Base-by-base conservation (phyloP, 2,797 vertebrate genomes). In the Acrossocheilus wenchowensis region DNA sequence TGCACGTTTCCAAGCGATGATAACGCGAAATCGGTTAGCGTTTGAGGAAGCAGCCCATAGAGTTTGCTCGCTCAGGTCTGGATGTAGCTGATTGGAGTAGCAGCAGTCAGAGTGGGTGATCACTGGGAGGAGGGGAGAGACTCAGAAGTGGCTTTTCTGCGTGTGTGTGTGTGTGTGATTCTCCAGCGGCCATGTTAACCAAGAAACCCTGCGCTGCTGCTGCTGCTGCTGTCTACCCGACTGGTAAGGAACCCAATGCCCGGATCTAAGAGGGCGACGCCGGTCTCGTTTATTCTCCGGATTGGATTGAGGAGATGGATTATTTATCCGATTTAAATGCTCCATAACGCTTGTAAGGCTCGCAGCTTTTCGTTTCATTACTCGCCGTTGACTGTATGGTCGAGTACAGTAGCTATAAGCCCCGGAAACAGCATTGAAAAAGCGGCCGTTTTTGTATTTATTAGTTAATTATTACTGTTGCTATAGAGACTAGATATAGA, bases 161-260 rank as follows among this genome's bases (percentile, higher is more conserved):
- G 82, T 80, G 62, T 86, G 43, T 45, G 1, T 10, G 85, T 89
- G 73, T 86, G 89, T 87, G 87, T 81, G 87, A 89, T 91, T 92
- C 93, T 93, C 92, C 94, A 96, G 96, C 96, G 96, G 96, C 96
- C 96, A 97, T 97, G 96, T 97, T 97, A 96, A 94, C 95, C 93
- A 96, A 95, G 95, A 96, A 96, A 92, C 93, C 96, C 93, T 93
- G 92, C 84, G 91, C 95, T 91, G 93, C 93, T 85, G 93, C 95
- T 92, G 93, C 23, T 79, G 90, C 95, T 90, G 94, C 93, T 83
- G 93, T 94, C 85, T 92, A 93, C 92, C 94, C 95, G 48, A 92
- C 93, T 89, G 95, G 95, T 96, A 94, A 96, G 95, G 83, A 91
- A 73, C 30, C 91, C 89, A 81, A 90, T 88, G 74, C 60, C 60